A percentile compares a stretch with the other conserved stretches of the same genome.
These are phyloP conservation scores for Pollachius pollachius DNA, from an alignment of 2,113 vertebrate genomes.

Conservation along the genomic window DNA sequence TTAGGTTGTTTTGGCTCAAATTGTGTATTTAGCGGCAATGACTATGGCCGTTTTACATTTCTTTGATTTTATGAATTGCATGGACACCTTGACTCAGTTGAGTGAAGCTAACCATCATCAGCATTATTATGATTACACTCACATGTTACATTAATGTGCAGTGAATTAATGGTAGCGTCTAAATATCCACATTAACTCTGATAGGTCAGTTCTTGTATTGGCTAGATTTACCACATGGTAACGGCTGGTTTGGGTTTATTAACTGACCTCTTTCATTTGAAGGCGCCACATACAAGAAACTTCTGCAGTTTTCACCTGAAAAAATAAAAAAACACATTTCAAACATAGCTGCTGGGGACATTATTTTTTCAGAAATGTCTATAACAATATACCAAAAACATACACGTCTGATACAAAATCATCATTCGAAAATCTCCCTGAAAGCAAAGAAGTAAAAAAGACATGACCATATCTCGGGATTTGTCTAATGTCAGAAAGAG, in stretches of 20 bases:
- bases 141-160: too few relatives aligned
- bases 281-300: conserved; percentile 83
- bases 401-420: neutral
- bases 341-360: neutral
- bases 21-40: too few relatives aligned
- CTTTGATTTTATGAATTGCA: too few relatives aligned
- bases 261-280: conserved; percentile 85
- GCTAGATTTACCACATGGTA: neutral
- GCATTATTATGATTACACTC: too few relatives aligned
- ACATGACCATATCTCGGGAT: conserved; percentile 19
- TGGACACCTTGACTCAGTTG: too few relatives aligned
- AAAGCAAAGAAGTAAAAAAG: neutral
- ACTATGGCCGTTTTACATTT: too few relatives aligned
- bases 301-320: conserved; percentile 86
- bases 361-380: neutral
- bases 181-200: neutral
- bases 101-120: too few relatives aligned
- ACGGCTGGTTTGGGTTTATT: neutral
- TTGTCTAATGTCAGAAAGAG: conserved; percentile 4
- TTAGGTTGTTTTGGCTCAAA: too few relatives aligned
- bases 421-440: neutral
- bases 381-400: too few relatives aligned
- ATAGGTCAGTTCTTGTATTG: neutral
- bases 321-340: conserved; percentile 28
- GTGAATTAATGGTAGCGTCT: too few relatives aligned